phyloP scores from a whole-genome alignment of 2,113 vertebrate species.

The Dasyornis broadbenti region DNA sequence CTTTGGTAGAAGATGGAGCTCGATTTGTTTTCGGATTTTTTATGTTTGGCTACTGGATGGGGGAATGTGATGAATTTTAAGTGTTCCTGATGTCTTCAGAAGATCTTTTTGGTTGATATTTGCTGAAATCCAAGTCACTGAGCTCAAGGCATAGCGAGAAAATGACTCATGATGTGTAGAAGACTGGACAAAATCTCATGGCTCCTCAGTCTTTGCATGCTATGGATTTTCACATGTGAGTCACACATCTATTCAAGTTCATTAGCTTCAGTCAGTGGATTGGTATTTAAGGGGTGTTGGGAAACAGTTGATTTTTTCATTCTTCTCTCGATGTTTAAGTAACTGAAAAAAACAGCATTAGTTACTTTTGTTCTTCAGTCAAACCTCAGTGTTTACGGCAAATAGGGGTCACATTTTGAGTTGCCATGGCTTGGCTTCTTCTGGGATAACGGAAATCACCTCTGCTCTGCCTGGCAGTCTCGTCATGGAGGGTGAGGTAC shows the following conservation, averaged over 20 bases:
- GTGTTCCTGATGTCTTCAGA: neutral
- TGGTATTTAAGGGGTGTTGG: neutral
- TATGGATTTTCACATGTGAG: neutral
- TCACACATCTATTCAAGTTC: neutral
- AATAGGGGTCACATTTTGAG: neutral
- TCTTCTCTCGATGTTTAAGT: neutral
- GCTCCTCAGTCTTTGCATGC: neutral
- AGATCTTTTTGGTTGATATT: neutral
- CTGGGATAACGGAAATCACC: neutral
- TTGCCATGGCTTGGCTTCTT: neutral
- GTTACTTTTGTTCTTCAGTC: neutral
- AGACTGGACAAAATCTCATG: neutral
- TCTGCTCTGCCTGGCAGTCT: neutral
- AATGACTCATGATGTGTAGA: neutral
- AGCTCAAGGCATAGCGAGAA: neutral
- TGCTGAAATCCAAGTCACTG: neutral
- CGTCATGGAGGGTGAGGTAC: neutral
- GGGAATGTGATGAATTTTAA: neutral
- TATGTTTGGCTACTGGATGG: neutral
- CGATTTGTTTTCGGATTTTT: neutral
- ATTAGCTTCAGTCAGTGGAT: neutral
- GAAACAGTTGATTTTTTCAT: neutral
- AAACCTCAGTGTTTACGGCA: neutral
- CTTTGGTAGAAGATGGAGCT: neutral
- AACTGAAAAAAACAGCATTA: neutral